Evolutionary conservation across 2,888 invertebrate genomes (phyloP).

Genomic region (Sicus ferrugineus): DNA sequence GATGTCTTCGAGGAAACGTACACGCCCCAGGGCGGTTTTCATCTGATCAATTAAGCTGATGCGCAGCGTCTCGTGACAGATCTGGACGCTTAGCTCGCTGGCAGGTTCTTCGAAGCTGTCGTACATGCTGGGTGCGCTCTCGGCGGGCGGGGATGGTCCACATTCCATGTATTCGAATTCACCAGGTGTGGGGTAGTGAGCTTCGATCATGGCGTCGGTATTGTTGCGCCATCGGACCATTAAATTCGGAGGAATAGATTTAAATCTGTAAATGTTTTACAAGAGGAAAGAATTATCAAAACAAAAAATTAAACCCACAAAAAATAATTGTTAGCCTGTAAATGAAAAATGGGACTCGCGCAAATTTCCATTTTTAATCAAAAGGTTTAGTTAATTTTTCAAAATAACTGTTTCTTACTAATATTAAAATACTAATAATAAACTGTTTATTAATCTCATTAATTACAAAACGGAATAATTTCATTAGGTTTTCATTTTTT

Average conservation of each 20-base stretch:
- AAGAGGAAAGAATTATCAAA: background rate
- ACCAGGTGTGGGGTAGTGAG: slow-evolving; percentile 71
- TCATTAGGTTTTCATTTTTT: no score
- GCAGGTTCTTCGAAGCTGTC: slow-evolving; percentile 81
- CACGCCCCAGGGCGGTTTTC: slow-evolving; percentile 73
- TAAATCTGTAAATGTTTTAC: slow-evolving; percentile 60
- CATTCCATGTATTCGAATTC: slow-evolving; percentile 82
- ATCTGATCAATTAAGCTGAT: slow-evolving; percentile 79
- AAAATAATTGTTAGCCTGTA: no score
- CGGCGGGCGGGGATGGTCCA: slow-evolving; percentile 81
- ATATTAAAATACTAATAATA: no score
- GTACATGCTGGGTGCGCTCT: slow-evolving; percentile 82
- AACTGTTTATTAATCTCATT: no score
- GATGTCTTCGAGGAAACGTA: slow-evolving; percentile 76
- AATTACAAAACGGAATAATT: no score
- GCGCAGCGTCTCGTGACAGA: slow-evolving; percentile 77
- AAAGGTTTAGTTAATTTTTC: no score
- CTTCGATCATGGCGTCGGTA: slow-evolving; percentile 69
- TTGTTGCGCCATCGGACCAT: slow-evolving; percentile 71
- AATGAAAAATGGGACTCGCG: no score
- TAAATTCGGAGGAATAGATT: slow-evolving; percentile 64
- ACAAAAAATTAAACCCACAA: no score
- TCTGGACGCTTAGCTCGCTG: slow-evolving; percentile 75
- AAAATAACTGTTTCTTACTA: no score
- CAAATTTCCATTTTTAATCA: no score